Evolutionary conservation across 2,113 vertebrate species (phyloP).

Genomic region (Axis porcinus): DNA sequence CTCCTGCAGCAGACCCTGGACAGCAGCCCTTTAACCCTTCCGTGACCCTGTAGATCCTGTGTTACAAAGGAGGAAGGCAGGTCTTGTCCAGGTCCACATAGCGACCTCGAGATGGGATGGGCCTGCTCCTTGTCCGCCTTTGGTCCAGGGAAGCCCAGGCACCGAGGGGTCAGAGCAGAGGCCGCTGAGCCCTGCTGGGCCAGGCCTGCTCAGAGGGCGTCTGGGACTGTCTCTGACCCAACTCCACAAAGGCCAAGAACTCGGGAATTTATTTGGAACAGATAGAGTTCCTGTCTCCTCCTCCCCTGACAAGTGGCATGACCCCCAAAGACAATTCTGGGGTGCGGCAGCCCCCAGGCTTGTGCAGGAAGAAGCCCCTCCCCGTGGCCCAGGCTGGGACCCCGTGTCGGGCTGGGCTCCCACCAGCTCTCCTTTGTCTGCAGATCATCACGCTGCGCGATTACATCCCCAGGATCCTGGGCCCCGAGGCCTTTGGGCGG

Average conservation of each 20-base stretch:
- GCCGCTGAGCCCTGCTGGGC: not conserved
- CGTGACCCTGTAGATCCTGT: not conserved
- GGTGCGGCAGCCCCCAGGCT: no score
- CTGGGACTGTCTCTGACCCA: not conserved
- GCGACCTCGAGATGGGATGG: not conserved
- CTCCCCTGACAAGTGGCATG: not conserved
- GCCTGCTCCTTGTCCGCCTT: not conserved
- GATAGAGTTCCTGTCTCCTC: not conserved
- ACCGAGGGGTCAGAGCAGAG: not conserved
- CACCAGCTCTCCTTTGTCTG: slow-evolving; percentile 20
- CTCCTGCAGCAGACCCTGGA: not conserved
- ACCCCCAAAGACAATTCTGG: not conserved
- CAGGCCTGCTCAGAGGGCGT: not conserved
- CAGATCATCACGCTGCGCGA: slow-evolving; percentile 94
- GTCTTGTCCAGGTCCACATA: rapidly evolving
- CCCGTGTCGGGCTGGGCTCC: rapidly evolving
- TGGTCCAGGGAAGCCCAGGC: not conserved
- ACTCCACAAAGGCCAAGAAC: rapidly evolving
- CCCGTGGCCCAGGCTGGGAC: rapidly evolving
- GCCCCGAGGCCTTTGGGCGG: slow-evolving; percentile 82
- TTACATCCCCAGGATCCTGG: slow-evolving; percentile 93
- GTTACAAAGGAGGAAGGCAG: not conserved
- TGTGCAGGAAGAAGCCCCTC: no score
- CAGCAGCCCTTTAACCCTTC: not conserved
- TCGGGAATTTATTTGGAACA: rapidly evolving